Evolutionary conservation across 2,888 invertebrate species (phyloP), one percentile per base, ranked within the genome.

Genomic region (Drosophila neutralis): DNA sequence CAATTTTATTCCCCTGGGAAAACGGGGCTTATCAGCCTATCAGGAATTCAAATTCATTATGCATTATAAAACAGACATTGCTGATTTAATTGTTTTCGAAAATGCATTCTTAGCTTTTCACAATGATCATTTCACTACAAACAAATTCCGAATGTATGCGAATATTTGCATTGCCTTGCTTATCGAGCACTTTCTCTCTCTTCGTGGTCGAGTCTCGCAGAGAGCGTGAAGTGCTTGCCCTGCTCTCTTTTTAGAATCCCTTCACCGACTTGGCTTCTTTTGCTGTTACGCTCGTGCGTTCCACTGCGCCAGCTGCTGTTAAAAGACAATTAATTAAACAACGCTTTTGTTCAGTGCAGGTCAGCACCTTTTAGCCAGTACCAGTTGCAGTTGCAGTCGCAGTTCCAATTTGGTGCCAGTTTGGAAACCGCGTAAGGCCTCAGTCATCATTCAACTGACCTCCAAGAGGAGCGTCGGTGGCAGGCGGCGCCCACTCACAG

Each of bases 241-340:
- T 8, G 15, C 2, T 15, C 45, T 24, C 21, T 13, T 13, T 45
- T 13, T 4, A 15, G 45, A 4, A 45, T 21, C 13, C 24, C 21
- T 15, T 1, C 24, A 4, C 2, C 24, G 24, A 45, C 4, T 57
- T 33, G 31, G 58, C 15, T 45, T 4, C 1, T 15, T 11, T 21
- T 31, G 5, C 18, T 10, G 11, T 36, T 51, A 11, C n/a, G 49
- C 61, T 58, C 36, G 33, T 56, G 36, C 4, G 8, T 64, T 40
- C 53, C 49, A 33, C 15, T 10, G 21, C 18, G 61, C 45, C 63
- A 52, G 10, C 40, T 45, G 48, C 79, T 57, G 49, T 78, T 78
- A 72, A 78, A 72, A 72, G 4, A 8, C 79, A 68, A 71, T 78
- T 66, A 78, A 78, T 78, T 72, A 76, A 45, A 6, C 31, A 49